Conservation (phyloP, 1,140 invertebrate genomes). For the Aricia agestis region DNA sequence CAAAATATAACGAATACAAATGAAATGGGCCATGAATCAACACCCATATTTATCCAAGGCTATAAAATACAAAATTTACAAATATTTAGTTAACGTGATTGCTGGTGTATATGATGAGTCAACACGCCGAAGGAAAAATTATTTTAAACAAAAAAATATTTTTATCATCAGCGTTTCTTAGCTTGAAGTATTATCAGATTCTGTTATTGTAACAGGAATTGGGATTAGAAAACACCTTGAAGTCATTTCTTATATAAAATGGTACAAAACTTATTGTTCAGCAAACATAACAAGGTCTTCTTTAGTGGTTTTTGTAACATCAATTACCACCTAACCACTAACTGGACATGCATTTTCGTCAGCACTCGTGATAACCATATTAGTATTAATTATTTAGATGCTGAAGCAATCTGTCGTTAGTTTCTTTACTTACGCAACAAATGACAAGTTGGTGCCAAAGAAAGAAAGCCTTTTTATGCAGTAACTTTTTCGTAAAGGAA, state of each 20-base stretch:
- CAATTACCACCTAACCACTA: not conserved
- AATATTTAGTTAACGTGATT: constrained; percentile 11
- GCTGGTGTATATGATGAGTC: not conserved
- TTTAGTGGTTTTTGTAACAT: not conserved
- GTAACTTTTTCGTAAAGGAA: too few relatives aligned
- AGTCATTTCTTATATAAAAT: too few relatives aligned
- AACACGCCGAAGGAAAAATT: constrained; percentile 6
- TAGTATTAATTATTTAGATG: constrained; percentile 8
- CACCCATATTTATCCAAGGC: not conserved
- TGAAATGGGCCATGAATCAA: not conserved
- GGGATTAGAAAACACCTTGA: too few relatives aligned
- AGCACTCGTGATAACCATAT: constrained; percentile 16
- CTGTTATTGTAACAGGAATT: not conserved
- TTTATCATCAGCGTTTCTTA: not conserved
- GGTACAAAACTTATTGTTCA: too few relatives aligned
- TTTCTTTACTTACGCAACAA: not conserved
- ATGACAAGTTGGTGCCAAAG: not conserved
- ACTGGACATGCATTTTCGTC: not conserved
- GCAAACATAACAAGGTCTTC: not conserved
- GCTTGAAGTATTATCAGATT: not conserved
- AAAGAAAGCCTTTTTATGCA: not conserved
- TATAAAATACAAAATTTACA: constrained; percentile 1
- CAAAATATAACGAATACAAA: not conserved
- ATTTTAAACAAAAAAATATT: not conserved
- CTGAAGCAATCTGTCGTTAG: not conserved